A percentile compares a stretch with the other conserved stretches of the same genome.
Conservation (phyloP, 2,113 vertebrate species). For the Ictalurus furcatus region DNA sequence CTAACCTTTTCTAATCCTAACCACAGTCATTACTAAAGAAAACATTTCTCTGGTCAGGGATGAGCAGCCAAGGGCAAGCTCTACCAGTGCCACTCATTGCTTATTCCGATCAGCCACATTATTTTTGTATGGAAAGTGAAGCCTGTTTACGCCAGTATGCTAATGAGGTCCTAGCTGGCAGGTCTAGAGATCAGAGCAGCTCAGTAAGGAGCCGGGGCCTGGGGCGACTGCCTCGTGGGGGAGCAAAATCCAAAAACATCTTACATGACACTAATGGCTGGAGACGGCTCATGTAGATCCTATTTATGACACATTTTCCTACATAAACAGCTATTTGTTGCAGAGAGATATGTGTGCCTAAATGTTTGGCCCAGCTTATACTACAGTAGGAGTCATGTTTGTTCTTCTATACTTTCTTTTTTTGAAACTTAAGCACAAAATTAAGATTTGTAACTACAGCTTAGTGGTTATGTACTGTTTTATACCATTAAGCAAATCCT, state of each 20-base stretch:
- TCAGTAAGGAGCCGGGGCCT: slow-evolving; percentile 42
- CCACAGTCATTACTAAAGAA: slow-evolving; percentile 43
- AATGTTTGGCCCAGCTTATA: background rate
- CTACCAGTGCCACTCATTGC: slow-evolving; percentile 37
- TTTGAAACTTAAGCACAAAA: slow-evolving; percentile 19
- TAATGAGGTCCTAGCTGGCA: slow-evolving; percentile 55
- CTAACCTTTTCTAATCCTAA: slow-evolving; percentile 36
- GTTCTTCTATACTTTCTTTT: slow-evolving; percentile 20
- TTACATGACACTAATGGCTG: slow-evolving; percentile 53
- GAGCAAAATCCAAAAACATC: slow-evolving; percentile 41
- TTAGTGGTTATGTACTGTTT: slow-evolving; percentile 57
- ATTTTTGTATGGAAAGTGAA: slow-evolving; percentile 46
- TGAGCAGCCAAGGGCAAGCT: slow-evolving; percentile 44
- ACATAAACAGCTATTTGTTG: slow-evolving; percentile 42
- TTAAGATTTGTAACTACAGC: slow-evolving; percentile 33
- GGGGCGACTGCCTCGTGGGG: slow-evolving; percentile 38
- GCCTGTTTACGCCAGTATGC: slow-evolving; percentile 54
- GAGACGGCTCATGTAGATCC: slow-evolving; percentile 47
- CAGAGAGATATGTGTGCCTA: background rate
- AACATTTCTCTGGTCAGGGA: slow-evolving; percentile 28
- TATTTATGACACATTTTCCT: slow-evolving; percentile 44
- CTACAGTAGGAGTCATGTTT: background rate
- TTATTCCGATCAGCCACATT: slow-evolving; percentile 34
- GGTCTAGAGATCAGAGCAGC: slow-evolving; percentile 54
- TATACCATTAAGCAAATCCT: slow-evolving; percentile 75